Evolutionary conservation across 1,140 invertebrate genomes (phyloP), one percentile per base, ranked within the genome.

Genomic region (Orchesella cincta): DNA sequence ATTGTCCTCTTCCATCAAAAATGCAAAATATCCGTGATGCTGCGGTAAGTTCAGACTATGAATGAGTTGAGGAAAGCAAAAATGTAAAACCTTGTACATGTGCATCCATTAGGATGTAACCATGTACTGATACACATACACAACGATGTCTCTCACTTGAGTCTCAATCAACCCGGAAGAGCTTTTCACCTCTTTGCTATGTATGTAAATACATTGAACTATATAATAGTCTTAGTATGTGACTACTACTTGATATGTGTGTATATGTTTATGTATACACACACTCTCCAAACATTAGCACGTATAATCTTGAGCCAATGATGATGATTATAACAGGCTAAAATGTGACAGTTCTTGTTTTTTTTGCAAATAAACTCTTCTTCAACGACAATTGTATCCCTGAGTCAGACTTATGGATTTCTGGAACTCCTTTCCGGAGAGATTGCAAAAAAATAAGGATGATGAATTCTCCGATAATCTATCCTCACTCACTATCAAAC

Each of bases 111-210:
- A 67, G 62, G 62, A 67, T 33, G 62, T 67, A 31, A n/a, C 62
- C 62, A 67, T 67, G 62, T 67, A 67, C 62, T 67, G 62, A 67
- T 67, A 67, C 62, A 67, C 62, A 67, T 67, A 16, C n/a, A 67
- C 62, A 67, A 67, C 26, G 62, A 67, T 67, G 62, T 67, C 26
- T 67, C 62, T 67, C 62, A 67, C 62, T 67, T 67, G 62, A 67
- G 62, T 67, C 62, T 67, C 62, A 67, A 31, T 67, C 62, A 67
- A 67, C 62, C 62, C 62, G 62, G 62, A 67, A 67, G 62, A 67
- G 62, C 62, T 67, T 67, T 67, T 31, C 62, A 57, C 52, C 52
- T 33, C 23, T 33, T 29, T 31, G 29, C 12, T 29, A 67, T 33
- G 14, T 33, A 31, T 14, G 3, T 16, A 67, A 14, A 67, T 67